Evolutionary conservation across 2,797 vertebrate genomes (phyloP), one percentile per base, ranked within the genome.

Genomic region (Pithecia hirsuta): DNA sequence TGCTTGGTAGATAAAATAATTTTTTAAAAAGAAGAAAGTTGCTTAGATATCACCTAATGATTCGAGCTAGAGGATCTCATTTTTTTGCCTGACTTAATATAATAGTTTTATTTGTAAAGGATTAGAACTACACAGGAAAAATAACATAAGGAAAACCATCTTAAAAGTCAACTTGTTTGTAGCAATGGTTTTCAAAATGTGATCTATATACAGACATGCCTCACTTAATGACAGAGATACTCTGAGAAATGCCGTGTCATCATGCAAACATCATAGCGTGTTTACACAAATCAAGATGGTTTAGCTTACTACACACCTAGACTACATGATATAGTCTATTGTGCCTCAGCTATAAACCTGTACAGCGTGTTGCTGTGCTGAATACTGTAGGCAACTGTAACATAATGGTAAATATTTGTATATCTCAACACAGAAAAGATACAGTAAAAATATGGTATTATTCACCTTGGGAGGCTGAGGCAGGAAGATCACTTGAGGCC

Each of bases 101-200:
- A 82, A 81, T 7, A 82, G 12, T 88, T 85, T 90, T 93, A 30
- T 75, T 83, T 87, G 84, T 7, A 78, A 76, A 75, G 8, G 4
- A 80, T 50, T 67, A 87, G 80, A 96, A 81, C 9, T 67, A 85
- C 8, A 81, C 13, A 80, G 50, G 72, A 30, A 96, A 94, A 92
- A 83, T 52, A 91, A 67, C 2, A n/a, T n/a, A 20, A 76, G 80
- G 8, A 39, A 81, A 89, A 76, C 19, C 75, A 87, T 28, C 30
- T 26, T 30, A 26, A 10, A 81, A 14, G 28, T n/a, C 44, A 74
- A 92, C 36, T 72, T 74, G 12, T 74, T 64, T 84, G 48, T 15
- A 97, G 64, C 33, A 87, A 39, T 26, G 41, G 17, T 67, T 96
- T 96, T 87, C 57, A 96, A 92, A 95, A 70, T 79, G 28, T 92